Evolutionary conservation across 2,797 vertebrate species (phyloP).

Genomic region (Pagetopsis macropterus): DNA sequence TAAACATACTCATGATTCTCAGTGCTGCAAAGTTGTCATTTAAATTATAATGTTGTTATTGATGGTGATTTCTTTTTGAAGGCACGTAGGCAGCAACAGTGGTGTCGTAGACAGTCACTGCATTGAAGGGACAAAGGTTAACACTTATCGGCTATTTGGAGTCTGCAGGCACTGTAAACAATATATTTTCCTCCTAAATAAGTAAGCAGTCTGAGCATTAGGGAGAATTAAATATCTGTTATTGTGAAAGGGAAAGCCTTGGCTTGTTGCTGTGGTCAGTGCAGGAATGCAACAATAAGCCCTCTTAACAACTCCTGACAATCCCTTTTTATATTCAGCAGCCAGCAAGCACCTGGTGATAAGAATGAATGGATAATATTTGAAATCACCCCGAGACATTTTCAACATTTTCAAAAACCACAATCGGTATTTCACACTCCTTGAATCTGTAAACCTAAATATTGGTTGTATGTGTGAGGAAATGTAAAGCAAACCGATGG

Average conservation of each 20-base stretch:
- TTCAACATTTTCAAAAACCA: constrained; percentile 36
- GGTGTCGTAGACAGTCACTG: constrained; percentile 59
- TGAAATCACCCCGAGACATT: constrained; percentile 40
- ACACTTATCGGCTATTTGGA: constrained; percentile 75
- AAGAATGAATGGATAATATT: constrained; percentile 61
- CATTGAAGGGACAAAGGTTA: constrained; percentile 80
- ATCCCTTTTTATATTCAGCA: constrained; percentile 49
- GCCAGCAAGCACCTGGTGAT: constrained; percentile 36
- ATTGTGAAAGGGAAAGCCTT: constrained; percentile 38
- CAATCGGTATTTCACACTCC: constrained; percentile 6
- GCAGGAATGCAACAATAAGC: constrained; percentile 64
- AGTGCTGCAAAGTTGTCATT: constrained; percentile 15
- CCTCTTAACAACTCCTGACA: constrained; percentile 57
- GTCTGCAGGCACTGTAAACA: constrained; percentile 74
- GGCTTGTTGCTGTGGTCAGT: constrained; percentile 43
- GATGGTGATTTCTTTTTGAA: constrained; percentile 49
- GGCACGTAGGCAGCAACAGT: constrained; percentile 40
- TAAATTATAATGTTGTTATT: constrained; percentile 44
- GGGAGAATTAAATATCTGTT: constrained; percentile 53
- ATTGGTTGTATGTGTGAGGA: constrained; percentile 25
- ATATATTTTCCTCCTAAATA: constrained; percentile 66
- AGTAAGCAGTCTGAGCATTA: constrained; percentile 63
- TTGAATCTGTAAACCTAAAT: constrained; percentile 30
- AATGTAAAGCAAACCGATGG: constrained; percentile 23
- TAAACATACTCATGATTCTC: neutral